Percentiles rank a stretch among this genome's conserved stretches.
Conservation (phyloP, 2,797 vertebrate species). For the Trachops cirrhosus region DNA sequence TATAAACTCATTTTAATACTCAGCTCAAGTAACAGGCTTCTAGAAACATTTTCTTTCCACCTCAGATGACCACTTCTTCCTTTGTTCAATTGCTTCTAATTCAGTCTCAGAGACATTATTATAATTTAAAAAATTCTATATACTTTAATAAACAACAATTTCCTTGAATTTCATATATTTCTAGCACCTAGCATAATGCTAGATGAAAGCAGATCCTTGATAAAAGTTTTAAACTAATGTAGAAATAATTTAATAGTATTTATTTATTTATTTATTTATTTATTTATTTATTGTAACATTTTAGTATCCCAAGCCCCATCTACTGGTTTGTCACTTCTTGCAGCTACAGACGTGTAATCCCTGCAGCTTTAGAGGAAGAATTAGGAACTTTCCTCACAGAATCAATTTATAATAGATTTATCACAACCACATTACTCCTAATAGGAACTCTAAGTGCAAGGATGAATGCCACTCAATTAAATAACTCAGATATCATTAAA, state of each 20-base stretch:
- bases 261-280: neutral
- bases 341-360: neutral
- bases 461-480: slow-evolving; percentile 39
- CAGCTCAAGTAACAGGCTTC: neutral
- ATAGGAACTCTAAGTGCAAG: neutral
- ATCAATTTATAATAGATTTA: neutral
- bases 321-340: neutral
- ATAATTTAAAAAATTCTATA: neutral
- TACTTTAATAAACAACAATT: neutral
- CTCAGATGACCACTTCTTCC: neutral
- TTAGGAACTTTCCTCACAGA: neutral
- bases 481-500: slow-evolving; percentile 5
- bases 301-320: neutral
- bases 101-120: neutral
- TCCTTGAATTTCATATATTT: neutral
- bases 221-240: neutral
- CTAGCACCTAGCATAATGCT: neutral
- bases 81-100: neutral
- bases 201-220: neutral
- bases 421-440: neutral
- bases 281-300: neutral
- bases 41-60: neutral
- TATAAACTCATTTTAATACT: neutral
- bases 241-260: neutral
- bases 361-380: neutral